Base-by-base conservation (phyloP, 2,888 invertebrate species). In the Lycophotia porphyrea region DNA sequence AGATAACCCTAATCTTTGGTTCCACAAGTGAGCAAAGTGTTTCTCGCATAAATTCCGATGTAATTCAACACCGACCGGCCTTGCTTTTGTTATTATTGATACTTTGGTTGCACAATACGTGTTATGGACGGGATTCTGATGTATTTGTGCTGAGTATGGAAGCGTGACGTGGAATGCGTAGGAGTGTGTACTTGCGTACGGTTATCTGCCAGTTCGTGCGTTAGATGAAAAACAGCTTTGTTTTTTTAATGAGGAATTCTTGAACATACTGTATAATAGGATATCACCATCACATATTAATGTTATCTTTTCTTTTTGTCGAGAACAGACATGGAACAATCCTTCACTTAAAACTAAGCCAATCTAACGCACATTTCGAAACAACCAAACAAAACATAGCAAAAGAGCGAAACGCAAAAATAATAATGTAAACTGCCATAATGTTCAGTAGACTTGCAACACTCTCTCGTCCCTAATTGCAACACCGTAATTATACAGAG, bases 21-120 rank as follows among this genome's bases (percentile, higher is more conserved):
- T 74, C 65, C 72, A 61, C 67, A 68, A 52, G 69, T 64, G 84
- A 84, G 76, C 79, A 78, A 68, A 82, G 71, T 76, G 64, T 74
- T 84, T 77, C 80, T 84, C 68, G 76, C 65, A 78, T 76, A 81
- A 82, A 87, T 84, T 86, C 84, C 82, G 78, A 80, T 84, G 84
- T 84, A 86, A 82, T 67, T 67, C 44, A 63, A 81, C 77, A 78
- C 80, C 63, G 36, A 74, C 31, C 83, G 84, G 77, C 88, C 88
- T 88, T 88, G 87, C 83, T 80, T 86, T 85, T 85, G 81, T 86
- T 85, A 77, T 78, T 88, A 88, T 87, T 85, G 86, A 82, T 82
- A 79, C 77, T 71, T 82, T 71, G 39, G 71, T 88, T 88, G 86
- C 88, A 88, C 88, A 87, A 88, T 84, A 82, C 74, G 63, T 82